These are phyloP conservation scores for Amblyopsis rosae DNA, from an alignment of 2,113 vertebrate genomes.

Conservation along the genomic window DNA sequence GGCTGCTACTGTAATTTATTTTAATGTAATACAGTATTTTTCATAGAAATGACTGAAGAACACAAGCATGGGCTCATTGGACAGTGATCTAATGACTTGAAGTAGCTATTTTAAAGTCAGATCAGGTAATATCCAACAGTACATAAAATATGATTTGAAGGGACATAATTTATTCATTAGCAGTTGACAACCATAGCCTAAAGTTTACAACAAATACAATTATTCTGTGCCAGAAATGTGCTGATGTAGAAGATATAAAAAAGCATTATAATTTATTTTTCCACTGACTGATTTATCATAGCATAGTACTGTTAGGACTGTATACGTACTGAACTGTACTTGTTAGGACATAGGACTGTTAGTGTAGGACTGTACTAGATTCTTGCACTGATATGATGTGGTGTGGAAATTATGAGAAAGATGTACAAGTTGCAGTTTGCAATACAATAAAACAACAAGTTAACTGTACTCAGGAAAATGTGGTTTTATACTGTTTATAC, in stretches of 20 bases:
- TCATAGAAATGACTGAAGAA: slow-evolving; percentile 4
- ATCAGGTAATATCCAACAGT: slow-evolving; percentile 56
- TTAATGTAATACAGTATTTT: neutral
- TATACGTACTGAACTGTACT: slow-evolving; percentile 19
- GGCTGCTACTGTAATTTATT: neutral
- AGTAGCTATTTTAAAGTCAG: slow-evolving; percentile 55
- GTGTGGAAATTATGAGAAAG: too few species aligned
- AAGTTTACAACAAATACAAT: slow-evolving; percentile 67
- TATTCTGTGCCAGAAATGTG: slow-evolving; percentile 55
- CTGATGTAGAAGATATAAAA: slow-evolving; percentile 41
- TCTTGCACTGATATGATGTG: too few species aligned
- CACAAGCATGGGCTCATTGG: slow-evolving; percentile 7
- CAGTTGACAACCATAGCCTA: slow-evolving; percentile 67
- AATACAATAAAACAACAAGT: too few species aligned
- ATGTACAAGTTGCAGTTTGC: too few species aligned
- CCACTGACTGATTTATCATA: neutral
- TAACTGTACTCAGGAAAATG: too few species aligned
- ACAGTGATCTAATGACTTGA: slow-evolving; percentile 58
- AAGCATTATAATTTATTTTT: slow-evolving; percentile 54
- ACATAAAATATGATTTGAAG: slow-evolving; percentile 70
- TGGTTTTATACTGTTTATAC: too few species aligned
- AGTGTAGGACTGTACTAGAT: too few species aligned
- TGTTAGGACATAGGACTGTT: too few species aligned
- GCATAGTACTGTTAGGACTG: slow-evolving; percentile 26
- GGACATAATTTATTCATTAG: slow-evolving; percentile 72